Base-by-base conservation (phyloP, 2,888 invertebrate species). In the Melangyna quadrimaculata region DNA sequence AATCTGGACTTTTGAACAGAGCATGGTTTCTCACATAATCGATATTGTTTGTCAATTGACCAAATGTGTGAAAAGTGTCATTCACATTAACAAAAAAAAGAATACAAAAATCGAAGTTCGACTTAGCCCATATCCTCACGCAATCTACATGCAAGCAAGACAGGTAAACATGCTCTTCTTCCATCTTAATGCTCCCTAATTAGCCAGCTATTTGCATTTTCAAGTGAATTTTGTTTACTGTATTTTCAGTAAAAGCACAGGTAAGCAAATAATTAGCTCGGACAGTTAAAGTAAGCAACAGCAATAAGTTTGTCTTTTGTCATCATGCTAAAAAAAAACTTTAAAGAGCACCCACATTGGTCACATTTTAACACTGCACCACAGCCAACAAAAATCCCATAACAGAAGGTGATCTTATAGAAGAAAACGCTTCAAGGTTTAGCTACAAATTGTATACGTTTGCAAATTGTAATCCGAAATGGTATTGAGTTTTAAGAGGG, bases 141-240 rank as follows among this genome's bases (percentile, higher is more conserved):
- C 78, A 69, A 83, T 55, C 57, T 19, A 17, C 40, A 53, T 37
- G 65, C 78, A 32, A 3, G 19, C 12, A 10, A 14, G 48, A 51
- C 55, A n/a, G 19, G n/a, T 14, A 14, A 57, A 51, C 55, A n/a
- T 51, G 27, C 29, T 48, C 57, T 22, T 59, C 65, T 71, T 75
- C 70, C 48, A 63, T 67, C 48, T 45, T 45, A 63, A 45, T 37
- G 40, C 71, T 53, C 59, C 53, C 83, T 84, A 84, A 84, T 84
- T 84, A 84, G 83, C 74, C 32, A 19, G 14, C 51, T 24, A 79
- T 84, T 84, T 75, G 79, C 79, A 84, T 79, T 74, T 71, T 65
- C 70, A 57, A 67, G 29, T 43, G 22, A 1, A 37, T 19, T 19
- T 12, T 67, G 35, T 24, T 55, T 55, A 12, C 3, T 35, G 27